Base-by-base conservation (phyloP, 2,888 invertebrate genomes). In the Nowickia ferox region DNA sequence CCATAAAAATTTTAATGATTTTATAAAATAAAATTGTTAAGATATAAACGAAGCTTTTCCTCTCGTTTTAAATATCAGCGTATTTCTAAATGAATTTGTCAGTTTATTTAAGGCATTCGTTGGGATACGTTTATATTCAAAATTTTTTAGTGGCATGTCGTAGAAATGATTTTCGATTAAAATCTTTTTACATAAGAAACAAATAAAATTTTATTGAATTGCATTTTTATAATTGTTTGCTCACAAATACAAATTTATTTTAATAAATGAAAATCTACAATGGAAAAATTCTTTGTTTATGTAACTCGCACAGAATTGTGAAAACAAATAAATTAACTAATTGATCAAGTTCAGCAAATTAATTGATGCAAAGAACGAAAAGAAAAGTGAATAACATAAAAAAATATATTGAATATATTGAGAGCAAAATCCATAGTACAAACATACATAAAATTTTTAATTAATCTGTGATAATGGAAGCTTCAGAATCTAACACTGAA, bases 31-130 rank as follows among this genome's bases (percentile, higher is more conserved):
- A 57, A 65, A 53, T 44, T 22, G 6, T 63, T 69, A 65, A 74
- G 55, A 69, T 72, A 65, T 46, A 13, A 63, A 69, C 65, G 63
- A 65, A 66, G 19, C 19, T 4, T 22, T n/a, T 17, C 30, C 17
- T 83, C 53, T 59, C 10, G 46, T 61, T 42, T 78, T 84, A 78
- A 68, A 84, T 78, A 77, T 77, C 44, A 77, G 74, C 72, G 59
- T 74, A 46, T 46, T 44, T 66, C 51, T 46, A 53, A 38, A 38
- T 22, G 46, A 66, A 61, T 57, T 6, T 74, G 77, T 61, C 83
- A 84, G 83, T 84, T 72, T 59, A 61, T 61, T 84, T 38, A 68
- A 68, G 44, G 38, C 83, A 22, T 59, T 78, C 77, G 72, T 0
- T 44, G 51, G 42, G 17, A 38, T 30, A 74, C 72, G 77, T 78